phyloP scores from a whole-genome alignment of 2,113 vertebrate genomes.

The Passer montanus region DNA sequence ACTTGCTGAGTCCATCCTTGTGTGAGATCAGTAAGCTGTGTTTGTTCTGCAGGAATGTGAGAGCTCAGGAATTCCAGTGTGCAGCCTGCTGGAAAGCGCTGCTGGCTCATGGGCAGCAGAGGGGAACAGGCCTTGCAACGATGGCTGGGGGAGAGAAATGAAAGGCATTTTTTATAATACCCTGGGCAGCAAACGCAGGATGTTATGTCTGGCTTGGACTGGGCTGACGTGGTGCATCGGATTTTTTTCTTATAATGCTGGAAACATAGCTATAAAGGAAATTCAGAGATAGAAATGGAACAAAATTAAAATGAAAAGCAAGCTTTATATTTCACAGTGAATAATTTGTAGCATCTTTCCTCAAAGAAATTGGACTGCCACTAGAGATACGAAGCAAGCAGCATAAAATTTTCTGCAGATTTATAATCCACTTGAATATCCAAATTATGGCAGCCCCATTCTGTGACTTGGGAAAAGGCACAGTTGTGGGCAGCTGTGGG shows the following conservation, averaged over 20 bases:
- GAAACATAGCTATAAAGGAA: constrained; percentile 47
- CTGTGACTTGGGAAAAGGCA: not conserved
- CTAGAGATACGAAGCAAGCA: not conserved
- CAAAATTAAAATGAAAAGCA: constrained; percentile 41
- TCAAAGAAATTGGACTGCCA: not conserved
- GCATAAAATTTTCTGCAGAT: not conserved
- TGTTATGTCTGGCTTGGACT: constrained; percentile 62
- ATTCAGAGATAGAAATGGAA: constrained; percentile 32
- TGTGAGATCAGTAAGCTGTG: not conserved
- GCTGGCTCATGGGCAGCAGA: constrained; percentile 25
- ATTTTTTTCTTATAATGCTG: constrained; percentile 6
- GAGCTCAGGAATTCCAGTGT: not conserved
- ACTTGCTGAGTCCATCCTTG: not conserved
- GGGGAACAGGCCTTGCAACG: not conserved
- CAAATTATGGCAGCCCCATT: not conserved
- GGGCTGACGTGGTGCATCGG: constrained; percentile 53
- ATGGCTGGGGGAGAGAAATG: constrained; percentile 20
- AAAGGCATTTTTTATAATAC: constrained; percentile 60
- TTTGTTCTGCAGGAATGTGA: not conserved
- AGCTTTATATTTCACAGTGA: constrained; percentile 22
- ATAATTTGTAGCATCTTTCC: constrained; percentile 25
- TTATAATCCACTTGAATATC: not conserved
- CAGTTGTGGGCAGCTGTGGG: not conserved
- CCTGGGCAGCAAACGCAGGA: constrained; percentile 34
- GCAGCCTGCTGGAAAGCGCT: constrained; percentile 9